Evolutionary conservation across 2,888 invertebrate species (phyloP), one percentile per base, ranked within the genome.

Genomic region (Drosophila conformis): DNA sequence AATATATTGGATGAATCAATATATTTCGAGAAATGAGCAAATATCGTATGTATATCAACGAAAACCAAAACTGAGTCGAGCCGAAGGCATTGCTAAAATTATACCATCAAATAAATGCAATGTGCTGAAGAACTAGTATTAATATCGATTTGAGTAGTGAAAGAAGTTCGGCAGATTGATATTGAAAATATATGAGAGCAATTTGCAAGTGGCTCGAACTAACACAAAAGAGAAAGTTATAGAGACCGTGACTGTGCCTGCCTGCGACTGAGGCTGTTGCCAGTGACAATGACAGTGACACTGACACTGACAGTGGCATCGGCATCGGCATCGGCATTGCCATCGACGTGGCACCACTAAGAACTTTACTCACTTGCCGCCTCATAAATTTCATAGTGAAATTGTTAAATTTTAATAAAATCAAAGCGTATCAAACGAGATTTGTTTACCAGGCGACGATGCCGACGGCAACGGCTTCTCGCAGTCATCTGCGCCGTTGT

Each of bases 391-490:
- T 87, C 83, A 85, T 78, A 83, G 88, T 60, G 76, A 85, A 85
- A 86, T 87, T 86, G 90, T 90, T 87, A 89, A 87, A 90, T 83
- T 86, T 87, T 87, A 90, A 90, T 90, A 87, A 87, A 87, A 87
- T 87, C 87, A 89, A 87, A 88, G 90, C 87, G 87, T 87, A 90
- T 88, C 90, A 88, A 90, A 90, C 86, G 75, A 86, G 90, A 87
- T 87, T 87, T 87, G 87, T 81, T 89, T 81, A 81, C 87, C 86
- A 81, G 81, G 76, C 90, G 80, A 85, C 83, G 63, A 49, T 31
- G 59, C 27, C 66, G 46, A 48, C 48, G 58, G 49, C 59, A 40
- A 63, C 60, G 38, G 48, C 58, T 49, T 64, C 36, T 71, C 56
- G 49, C 56, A 51, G 71, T 79, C 74, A 69, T 62, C 67, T 36